A percentile compares a stretch with the other conserved stretches of the same genome.
phyloP scores from a whole-genome alignment of 2,797 vertebrate genomes.

The Onychomys arenicola region DNA sequence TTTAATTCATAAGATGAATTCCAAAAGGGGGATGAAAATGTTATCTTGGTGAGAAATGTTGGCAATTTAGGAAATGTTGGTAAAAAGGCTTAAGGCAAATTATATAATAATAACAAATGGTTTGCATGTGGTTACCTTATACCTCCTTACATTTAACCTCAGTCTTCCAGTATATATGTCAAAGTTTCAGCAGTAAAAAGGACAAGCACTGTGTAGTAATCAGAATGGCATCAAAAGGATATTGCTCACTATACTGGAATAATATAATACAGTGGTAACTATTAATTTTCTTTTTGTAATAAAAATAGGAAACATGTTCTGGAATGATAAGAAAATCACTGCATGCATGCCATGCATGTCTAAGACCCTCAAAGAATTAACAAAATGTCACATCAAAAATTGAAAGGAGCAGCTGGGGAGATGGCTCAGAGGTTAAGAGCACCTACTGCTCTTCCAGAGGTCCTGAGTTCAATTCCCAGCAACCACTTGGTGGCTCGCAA shows the following conservation, averaged over 20 bases:
- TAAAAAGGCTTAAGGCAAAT: neutral
- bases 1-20: neutral
- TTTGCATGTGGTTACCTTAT: neutral
- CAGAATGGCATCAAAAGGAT: neutral
- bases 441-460: too few relatives aligned
- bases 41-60: neutral
- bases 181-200: neutral
- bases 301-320: neutral
- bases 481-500: too few relatives aligned
- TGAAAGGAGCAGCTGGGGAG: too few relatives aligned
- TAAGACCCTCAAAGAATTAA: neutral
- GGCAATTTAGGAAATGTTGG: neutral
- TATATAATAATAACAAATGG: neutral
- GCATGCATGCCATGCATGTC: neutral
- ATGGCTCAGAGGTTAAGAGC: too few relatives aligned
- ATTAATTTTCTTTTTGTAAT: neutral
- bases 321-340: neutral
- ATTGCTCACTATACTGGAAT: neutral
- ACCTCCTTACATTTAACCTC: neutral
- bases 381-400: neutral
- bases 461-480: too few relatives aligned
- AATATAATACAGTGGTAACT: accelerated
- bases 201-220: neutral
- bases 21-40: neutral
- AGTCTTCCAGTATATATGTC: neutral